Base-by-base conservation (phyloP, 2,113 vertebrate genomes). In the Herpetotheres cachinnans region DNA sequence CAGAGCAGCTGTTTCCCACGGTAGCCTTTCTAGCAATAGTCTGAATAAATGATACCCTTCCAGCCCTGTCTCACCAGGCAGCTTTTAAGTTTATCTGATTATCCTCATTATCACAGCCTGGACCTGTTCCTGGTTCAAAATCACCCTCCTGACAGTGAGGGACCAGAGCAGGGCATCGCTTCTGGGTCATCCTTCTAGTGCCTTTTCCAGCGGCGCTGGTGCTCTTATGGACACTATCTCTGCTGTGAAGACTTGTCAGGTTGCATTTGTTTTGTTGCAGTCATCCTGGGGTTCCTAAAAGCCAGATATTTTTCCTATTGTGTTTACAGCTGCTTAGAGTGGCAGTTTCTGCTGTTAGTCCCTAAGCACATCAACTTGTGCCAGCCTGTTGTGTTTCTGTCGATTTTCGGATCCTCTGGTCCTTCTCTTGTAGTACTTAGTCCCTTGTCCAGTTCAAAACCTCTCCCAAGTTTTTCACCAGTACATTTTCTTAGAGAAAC, bases 41-140 rank as follows among this genome's bases (percentile, higher is more conserved):
- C 62, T 6, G 72, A 70, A 84, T 91, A 96, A 92, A 92, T 67
- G 32, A 93, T 50, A 54, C 77, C 77, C 88, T 96, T 83, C 72
- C 83, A 86, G 91, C 55, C 47, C 42, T 86, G 40, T 86, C 93
- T 94, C 86, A 81, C 47, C 65, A 84, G 82, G 94, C 58, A 92
- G 86, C 80, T 95, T 93, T 91, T 84, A 89, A 2, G 2, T 89
- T 86, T 92, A 89, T 86, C 83, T 96, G 91, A 91, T 94, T 94
- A 73, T 91, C 83, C 80, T 95, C 86, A 62, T 92, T 93, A 90
- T 77, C 93, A 77, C 80, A 71, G 93, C 89, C 82, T 90, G 82
- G 87, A 82, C 55, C 49, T 73, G 42, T 12, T 95, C 40, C 30
- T 89, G 4, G 40, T 62, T 91, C 90, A 94, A 76, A 96, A 83